Evolutionary conservation across 2,888 invertebrate species (phyloP).

Genomic region (Sarcophaga caerulescens): DNA sequence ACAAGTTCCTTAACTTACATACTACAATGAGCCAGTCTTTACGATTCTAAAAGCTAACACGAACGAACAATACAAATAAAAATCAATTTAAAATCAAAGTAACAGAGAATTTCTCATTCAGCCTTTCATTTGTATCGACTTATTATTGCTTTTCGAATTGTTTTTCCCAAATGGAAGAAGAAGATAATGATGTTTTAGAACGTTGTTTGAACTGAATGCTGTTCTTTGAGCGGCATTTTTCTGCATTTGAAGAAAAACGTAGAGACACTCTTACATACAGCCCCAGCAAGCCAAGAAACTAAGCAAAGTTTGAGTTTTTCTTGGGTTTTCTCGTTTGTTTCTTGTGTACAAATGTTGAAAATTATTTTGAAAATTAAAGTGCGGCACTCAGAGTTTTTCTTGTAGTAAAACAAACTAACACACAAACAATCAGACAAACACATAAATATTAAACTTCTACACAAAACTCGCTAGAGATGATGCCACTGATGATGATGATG

Average conservation of each 20-base stretch:
- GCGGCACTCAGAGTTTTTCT: slow-evolving; percentile 58
- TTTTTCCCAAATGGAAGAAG: neutral
- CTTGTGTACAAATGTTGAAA: neutral
- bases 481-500: neutral
- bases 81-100: neutral
- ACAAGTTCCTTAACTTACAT: too few species aligned
- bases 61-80: neutral
- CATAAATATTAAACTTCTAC: neutral
- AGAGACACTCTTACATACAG: slow-evolving; percentile 8
- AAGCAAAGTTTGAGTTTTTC: slow-evolving; percentile 41
- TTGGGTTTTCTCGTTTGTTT: slow-evolving; percentile 19
- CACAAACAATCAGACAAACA: slow-evolving; percentile 2
- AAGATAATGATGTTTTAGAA: slow-evolving; percentile 47
- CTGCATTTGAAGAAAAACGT: slow-evolving; percentile 11
- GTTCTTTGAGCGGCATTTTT: slow-evolving; percentile 64
- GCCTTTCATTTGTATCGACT: too few species aligned
- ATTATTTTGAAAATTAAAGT: slow-evolving; percentile 32
- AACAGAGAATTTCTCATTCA: too few species aligned
- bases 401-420: slow-evolving; percentile 5
- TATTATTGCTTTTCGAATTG: neutral
- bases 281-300: slow-evolving; percentile 32
- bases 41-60: too few species aligned
- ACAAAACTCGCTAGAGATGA: neutral
- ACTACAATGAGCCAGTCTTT: too few species aligned
- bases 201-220: slow-evolving; percentile 34